Evolutionary conservation across 2,888 invertebrate species (phyloP).

Genomic region (Lamellibrachia satsuma): DNA sequence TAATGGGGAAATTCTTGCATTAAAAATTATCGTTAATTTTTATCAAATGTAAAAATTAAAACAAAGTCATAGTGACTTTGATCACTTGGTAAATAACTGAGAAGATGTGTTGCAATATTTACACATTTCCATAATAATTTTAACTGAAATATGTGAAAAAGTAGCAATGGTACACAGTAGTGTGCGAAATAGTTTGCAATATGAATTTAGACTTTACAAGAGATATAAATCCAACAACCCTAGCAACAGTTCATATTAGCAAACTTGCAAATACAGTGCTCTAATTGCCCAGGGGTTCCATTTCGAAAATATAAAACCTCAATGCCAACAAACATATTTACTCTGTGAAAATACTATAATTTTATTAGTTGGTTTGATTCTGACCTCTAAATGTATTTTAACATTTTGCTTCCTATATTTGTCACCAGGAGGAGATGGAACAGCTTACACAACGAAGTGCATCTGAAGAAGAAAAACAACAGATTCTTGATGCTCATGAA

Average conservation of each 20-base stretch:
- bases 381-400: neutral
- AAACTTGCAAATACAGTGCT: too few species aligned
- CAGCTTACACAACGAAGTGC: slow-evolving; percentile 51
- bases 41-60: too few species aligned
- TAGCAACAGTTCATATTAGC: too few species aligned
- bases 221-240: too few species aligned
- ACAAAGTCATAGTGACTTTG: neutral
- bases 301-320: neutral
- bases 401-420: slow-evolving; percentile 19
- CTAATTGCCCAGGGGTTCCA: too few species aligned
- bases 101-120: neutral
- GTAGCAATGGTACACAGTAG: too few species aligned
- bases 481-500: slow-evolving; percentile 56
- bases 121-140: too few species aligned
- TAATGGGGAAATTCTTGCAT: too few species aligned
- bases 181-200: too few species aligned
- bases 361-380: neutral
- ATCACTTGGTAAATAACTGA: neutral
- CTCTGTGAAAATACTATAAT: neutral
- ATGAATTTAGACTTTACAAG: too few species aligned
- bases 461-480: slow-evolving; percentile 55
- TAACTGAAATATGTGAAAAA: too few species aligned
- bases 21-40: too few species aligned
- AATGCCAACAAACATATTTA: neutral
- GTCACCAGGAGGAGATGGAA: slow-evolving; percentile 55